A percentile compares a stretch with the other conserved stretches of the same genome.
Conservation (phyloP, 64 coral and sea anemone species). For the Pachyseris speciosa region DNA sequence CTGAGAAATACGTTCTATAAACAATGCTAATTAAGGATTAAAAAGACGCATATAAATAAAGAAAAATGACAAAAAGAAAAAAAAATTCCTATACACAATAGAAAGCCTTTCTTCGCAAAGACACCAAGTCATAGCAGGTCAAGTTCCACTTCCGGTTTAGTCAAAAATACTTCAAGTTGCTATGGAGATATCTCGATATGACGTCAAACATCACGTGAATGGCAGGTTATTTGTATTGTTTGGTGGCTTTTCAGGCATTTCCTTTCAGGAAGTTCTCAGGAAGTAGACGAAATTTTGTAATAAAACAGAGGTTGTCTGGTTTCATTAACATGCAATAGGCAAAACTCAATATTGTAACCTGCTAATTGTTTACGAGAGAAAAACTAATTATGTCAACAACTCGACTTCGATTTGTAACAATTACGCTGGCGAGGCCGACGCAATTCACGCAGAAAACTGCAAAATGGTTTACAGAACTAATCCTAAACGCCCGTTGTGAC, state of each 20-base stretch:
- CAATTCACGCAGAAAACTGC: background rate
- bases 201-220: conserved; percentile 35
- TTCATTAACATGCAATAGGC: conserved; percentile 32
- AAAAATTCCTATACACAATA: background rate
- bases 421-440: background rate
- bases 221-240: conserved; percentile 53
- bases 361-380: conserved; percentile 16
- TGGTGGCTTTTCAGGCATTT: conserved; percentile 21
- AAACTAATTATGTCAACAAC: conserved; percentile 1
- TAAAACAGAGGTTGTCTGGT: conserved; percentile 40
- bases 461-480: background rate
- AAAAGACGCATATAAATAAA: too few species aligned
- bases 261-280: conserved; percentile 55
- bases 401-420: background rate
- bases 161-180: conserved; percentile 2
- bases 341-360: conserved; percentile 26
- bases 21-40: too few species aligned
- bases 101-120: background rate
- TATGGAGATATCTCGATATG: conserved; percentile 1
- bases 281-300: conserved; percentile 45
- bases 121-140: conserved; percentile 3
- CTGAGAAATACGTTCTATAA: too few species aligned
- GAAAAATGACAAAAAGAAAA: background rate
- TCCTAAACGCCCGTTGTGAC: conserved; percentile 30
- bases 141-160: conserved; percentile 36